Conservation (phyloP, 2,888 invertebrate genomes). For the Morpho helenor region DNA sequence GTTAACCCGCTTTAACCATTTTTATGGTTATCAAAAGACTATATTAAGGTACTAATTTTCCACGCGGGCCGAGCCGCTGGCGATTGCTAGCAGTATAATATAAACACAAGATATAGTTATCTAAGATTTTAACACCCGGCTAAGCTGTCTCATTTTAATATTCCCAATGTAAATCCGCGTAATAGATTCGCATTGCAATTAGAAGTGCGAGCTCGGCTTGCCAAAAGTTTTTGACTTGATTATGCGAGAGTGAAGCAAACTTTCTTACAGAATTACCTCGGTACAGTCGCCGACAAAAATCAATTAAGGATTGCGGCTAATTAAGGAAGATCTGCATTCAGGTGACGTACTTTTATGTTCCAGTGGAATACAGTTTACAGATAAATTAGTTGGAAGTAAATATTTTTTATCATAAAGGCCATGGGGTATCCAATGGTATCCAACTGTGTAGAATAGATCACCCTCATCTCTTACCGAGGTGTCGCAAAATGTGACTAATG, state of each 20-base stretch:
- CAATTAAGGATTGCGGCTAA: slow-evolving; percentile 19
- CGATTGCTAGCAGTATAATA: no score
- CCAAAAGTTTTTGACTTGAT: slow-evolving; percentile 34
- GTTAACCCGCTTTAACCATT: no score
- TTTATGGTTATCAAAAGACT: no score
- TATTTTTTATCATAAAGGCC: background rate
- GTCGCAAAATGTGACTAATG: no score
- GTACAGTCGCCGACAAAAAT: slow-evolving; percentile 23
- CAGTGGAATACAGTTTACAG: background rate
- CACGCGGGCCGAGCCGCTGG: no score
- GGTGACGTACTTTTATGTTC: background rate
- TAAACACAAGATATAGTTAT: background rate
- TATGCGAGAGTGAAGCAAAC: slow-evolving; percentile 32
- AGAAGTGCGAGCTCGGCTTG: slow-evolving; percentile 33
- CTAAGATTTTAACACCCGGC: slow-evolving; percentile 5
- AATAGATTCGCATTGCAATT: slow-evolving; percentile 39
- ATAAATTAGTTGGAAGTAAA: background rate
- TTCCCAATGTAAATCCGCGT: slow-evolving; percentile 30
- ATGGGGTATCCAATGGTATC: no score
- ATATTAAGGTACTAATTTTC: no score
- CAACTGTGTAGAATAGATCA: no score
- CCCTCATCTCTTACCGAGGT: no score
- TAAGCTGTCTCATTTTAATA: slow-evolving; percentile 31
- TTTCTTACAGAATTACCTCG: slow-evolving; percentile 27
- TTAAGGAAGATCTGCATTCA: slow-evolving; percentile 7